A percentile compares a stretch with the other conserved stretches of the same genome.
phyloP scores from a whole-genome alignment of 2,888 invertebrate genomes.

The Drosophila demipolita region DNA sequence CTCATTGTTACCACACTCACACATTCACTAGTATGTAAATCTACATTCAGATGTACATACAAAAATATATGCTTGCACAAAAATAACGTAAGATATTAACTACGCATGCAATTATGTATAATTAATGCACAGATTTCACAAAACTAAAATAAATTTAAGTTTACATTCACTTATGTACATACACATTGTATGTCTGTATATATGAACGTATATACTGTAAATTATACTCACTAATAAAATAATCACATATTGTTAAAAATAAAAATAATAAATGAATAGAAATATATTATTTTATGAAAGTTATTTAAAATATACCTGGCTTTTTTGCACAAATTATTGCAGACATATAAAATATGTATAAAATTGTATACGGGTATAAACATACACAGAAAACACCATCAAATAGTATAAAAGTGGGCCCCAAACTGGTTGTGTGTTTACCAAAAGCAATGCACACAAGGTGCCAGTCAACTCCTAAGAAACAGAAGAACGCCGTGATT shows the following conservation, averaged over 20 bases:
- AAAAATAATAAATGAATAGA: neutral
- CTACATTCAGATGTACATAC: constrained; percentile 3
- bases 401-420: constrained; percentile 25
- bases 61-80: constrained; percentile 8
- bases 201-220: neutral
- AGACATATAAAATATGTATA: constrained; percentile 38
- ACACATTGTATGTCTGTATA: neutral
- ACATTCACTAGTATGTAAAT: neutral
- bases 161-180: constrained; percentile 8
- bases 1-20: constrained; percentile 1
- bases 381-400: constrained; percentile 44
- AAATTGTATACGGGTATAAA: constrained; percentile 43
- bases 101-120: neutral
- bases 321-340: constrained; percentile 27
- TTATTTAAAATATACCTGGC: constrained; percentile 22
- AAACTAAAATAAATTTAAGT: neutral
- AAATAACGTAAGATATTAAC: neutral
- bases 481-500: constrained; percentile 51
- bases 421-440: constrained; percentile 45
- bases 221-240: constrained; percentile 4
- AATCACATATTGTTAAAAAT: neutral
- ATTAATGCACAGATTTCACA: constrained; percentile 6
- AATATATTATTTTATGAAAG: neutral
- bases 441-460: constrained; percentile 51
- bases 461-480: constrained; percentile 44